These are phyloP conservation scores for Characodon lateralis DNA, from an alignment of 2,797 vertebrate species.

Conservation along the genomic window DNA sequence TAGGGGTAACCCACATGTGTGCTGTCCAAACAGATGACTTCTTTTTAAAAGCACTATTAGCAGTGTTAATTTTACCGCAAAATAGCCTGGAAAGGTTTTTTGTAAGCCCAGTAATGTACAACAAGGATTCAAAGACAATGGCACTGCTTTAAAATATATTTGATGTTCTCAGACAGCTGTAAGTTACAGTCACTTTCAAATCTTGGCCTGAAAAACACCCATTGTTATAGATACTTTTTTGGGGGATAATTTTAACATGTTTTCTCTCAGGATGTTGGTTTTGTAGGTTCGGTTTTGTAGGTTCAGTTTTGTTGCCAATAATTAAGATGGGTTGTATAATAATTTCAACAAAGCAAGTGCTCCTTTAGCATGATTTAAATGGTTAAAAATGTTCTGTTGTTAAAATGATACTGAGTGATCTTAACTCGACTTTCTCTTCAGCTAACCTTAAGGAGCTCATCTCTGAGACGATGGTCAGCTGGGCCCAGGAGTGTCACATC, in stretches of 20 bases:
- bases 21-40: conserved; percentile 48
- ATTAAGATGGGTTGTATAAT: not conserved
- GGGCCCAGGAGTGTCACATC: conserved; percentile 95
- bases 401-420: not conserved
- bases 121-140: not conserved
- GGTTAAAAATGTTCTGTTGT: not conserved
- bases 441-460: conserved; percentile 95
- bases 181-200: not conserved
- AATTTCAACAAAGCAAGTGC: not conserved
- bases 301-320: not conserved
- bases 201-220: not conserved
- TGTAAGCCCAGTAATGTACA: not conserved
- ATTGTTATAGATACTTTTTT: not conserved
- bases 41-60: not conserved
- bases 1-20: conserved; percentile 52
- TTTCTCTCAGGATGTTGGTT: not conserved
- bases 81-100: not conserved
- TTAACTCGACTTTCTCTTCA: conserved; percentile 54
- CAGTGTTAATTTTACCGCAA: not conserved
- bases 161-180: not conserved
- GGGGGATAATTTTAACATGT: not conserved
- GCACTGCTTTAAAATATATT: not conserved
- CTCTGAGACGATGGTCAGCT: conserved; percentile 94
- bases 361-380: not conserved
- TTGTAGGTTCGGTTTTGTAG: not conserved